Conservation (phyloP, 2,113 vertebrate species). For the Helogale parvula region DNA sequence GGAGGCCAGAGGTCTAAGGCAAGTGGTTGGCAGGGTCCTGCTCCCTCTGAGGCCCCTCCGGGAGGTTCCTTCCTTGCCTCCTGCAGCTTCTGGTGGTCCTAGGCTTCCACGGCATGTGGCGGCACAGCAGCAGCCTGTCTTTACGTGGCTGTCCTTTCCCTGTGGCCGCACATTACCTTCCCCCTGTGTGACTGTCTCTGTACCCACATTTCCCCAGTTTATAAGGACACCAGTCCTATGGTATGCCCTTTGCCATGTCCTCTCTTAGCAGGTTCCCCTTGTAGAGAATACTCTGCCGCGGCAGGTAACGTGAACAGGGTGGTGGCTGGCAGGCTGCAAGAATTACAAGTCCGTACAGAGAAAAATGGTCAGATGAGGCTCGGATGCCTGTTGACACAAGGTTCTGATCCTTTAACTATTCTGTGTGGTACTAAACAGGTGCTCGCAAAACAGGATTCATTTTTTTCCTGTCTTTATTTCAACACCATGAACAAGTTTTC, state of each 20-base stretch:
- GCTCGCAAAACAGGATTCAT: neutral
- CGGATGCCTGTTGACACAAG: rapidly evolving
- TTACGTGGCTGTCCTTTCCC: neutral
- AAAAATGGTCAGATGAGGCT: neutral
- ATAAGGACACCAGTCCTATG: neutral
- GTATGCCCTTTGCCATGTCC: neutral
- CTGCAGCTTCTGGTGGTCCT: neutral
- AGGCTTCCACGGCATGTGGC: rapidly evolving
- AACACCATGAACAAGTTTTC: neutral
- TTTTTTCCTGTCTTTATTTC: neutral
- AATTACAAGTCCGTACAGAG: neutral
- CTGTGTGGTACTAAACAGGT: neutral
- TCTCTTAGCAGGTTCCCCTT: neutral
- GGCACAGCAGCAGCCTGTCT: neutral
- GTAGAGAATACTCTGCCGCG: neutral
- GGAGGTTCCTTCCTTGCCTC: neutral
- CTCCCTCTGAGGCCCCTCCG: neutral
- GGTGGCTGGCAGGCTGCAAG: neutral
- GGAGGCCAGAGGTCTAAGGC: neutral
- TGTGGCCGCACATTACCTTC: neutral
- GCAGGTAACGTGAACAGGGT: neutral
- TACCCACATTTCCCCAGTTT: neutral
- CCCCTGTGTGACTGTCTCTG: neutral
- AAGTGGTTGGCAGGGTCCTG: rapidly evolving
- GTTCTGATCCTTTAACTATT: too few species aligned